phyloP scores from a whole-genome alignment of 2,113 vertebrate genomes.

The Coregonus clupeaformis region DNA sequence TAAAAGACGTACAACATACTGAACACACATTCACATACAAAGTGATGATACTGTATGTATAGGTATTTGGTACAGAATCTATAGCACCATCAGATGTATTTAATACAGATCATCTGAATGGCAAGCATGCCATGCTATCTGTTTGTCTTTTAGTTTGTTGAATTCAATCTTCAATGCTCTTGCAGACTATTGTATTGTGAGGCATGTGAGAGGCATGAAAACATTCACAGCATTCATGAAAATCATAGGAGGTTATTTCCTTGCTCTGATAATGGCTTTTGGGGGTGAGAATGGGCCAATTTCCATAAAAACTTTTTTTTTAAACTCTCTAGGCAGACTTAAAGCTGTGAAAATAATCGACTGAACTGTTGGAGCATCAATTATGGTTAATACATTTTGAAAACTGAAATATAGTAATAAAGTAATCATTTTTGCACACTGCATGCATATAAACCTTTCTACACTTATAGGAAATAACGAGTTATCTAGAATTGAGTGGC shows the following conservation, averaged over 20 bases:
- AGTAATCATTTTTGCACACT: background rate
- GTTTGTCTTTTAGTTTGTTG: background rate
- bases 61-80: too few species aligned
- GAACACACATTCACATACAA: constrained; percentile 25
- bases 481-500: too few species aligned
- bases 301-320: too few species aligned
- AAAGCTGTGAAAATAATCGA: constrained; percentile 28
- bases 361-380: constrained; percentile 18
- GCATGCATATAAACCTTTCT: constrained; percentile 29
- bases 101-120: background rate
- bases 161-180: constrained; percentile 25
- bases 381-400: too few species aligned
- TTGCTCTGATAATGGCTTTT: constrained; percentile 43
- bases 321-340: constrained; percentile 4
- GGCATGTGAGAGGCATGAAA: background rate
- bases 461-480: constrained; percentile 9
- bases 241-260: constrained; percentile 36
- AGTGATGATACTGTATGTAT: too few species aligned
- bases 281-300: constrained; percentile 36
- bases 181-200: background rate
- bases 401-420: too few species aligned
- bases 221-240: constrained; percentile 21
- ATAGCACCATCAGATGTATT: background rate
- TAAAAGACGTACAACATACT: constrained; percentile 41
- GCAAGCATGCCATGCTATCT: background rate